Evolutionary conservation across 1,140 invertebrate species (phyloP).

Genomic region (Lepidotrigona ventralis): DNA sequence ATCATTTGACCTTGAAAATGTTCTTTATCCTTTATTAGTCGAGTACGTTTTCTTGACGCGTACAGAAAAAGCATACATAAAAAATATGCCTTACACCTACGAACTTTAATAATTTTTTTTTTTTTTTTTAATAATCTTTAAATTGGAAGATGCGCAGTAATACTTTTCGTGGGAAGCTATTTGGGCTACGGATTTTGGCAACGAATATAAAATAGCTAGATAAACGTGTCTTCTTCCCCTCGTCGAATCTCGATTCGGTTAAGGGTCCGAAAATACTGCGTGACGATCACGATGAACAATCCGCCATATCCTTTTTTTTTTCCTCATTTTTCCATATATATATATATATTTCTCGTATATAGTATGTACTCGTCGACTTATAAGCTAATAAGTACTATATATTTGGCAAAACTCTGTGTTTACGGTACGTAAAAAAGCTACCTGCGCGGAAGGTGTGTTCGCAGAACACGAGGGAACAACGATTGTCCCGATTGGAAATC

Average conservation of each 20-base stretch:
- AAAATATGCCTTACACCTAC: conserved; percentile 80
- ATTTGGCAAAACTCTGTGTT: conserved; percentile 79
- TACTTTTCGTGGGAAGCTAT: conserved; percentile 73
- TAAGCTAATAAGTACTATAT: conserved; percentile 79
- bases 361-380: conserved; percentile 69
- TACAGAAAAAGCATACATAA: conserved; percentile 81
- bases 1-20: conserved; percentile 59
- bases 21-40: conserved; percentile 71
- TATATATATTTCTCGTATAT: conserved; percentile 60
- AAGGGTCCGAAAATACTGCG: conserved; percentile 24
- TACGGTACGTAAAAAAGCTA: conserved; percentile 80
- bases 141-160: conserved; percentile 77
- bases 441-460: conserved; percentile 71
- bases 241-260: conserved; percentile 5
- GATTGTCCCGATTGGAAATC: not conserved
- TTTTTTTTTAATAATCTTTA: conserved; percentile 56
- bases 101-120: conserved; percentile 69
- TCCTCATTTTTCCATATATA: conserved; percentile 43
- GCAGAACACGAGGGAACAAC: conserved; percentile 38
- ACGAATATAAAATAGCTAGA: conserved; percentile 70
- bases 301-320: conserved; percentile 30
- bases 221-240: conserved; percentile 48
- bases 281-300: conserved; percentile 31
- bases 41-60: conserved; percentile 73
- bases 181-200: conserved; percentile 63